These are phyloP conservation scores for Exocentrus adspersus DNA, from an alignment of 2,888 invertebrate genomes.

Conservation along the genomic window DNA sequence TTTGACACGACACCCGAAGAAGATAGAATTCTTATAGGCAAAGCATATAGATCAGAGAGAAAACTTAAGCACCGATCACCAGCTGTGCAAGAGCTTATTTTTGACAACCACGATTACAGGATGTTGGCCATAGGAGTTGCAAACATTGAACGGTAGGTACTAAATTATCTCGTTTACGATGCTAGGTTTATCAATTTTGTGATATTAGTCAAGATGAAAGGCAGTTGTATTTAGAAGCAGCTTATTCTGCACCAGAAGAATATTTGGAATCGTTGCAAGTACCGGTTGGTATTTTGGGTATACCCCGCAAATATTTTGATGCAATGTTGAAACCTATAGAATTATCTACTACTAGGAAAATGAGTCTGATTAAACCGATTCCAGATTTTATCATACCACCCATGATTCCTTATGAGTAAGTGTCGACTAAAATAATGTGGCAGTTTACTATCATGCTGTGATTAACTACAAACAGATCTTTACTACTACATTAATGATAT, in stretches of 20 bases:
- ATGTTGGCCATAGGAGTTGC: slow-evolving; percentile 67
- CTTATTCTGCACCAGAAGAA: slow-evolving; percentile 69
- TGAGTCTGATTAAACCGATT: slow-evolving; percentile 46
- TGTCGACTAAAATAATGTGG: too few relatives aligned
- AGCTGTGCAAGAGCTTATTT: slow-evolving; percentile 69
- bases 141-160: slow-evolving; percentile 56
- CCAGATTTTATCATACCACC: slow-evolving; percentile 56
- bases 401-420: slow-evolving; percentile 17
- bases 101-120: slow-evolving; percentile 69
- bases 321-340: slow-evolving; percentile 65
- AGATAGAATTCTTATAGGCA: slow-evolving; percentile 67
- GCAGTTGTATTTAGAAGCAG: slow-evolving; percentile 66
- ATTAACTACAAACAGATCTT: background rate
- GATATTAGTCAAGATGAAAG: slow-evolving; percentile 56
- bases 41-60: slow-evolving; percentile 65
- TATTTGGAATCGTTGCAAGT: slow-evolving; percentile 62
- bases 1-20: slow-evolving; percentile 62
- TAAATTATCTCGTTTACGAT: too few relatives aligned
- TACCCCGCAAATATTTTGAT: slow-evolving; percentile 67
- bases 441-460: too few relatives aligned
- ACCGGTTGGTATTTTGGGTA: slow-evolving; percentile 71
- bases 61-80: slow-evolving; percentile 71
- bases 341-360: slow-evolving; percentile 48
- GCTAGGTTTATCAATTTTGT: too few relatives aligned
- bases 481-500: slow-evolving; percentile 11